Percentiles rank a stretch among this genome's conserved stretches.
Evolutionary conservation across 2,113 vertebrate genomes (phyloP).

Genomic region (Gobius niger): DNA sequence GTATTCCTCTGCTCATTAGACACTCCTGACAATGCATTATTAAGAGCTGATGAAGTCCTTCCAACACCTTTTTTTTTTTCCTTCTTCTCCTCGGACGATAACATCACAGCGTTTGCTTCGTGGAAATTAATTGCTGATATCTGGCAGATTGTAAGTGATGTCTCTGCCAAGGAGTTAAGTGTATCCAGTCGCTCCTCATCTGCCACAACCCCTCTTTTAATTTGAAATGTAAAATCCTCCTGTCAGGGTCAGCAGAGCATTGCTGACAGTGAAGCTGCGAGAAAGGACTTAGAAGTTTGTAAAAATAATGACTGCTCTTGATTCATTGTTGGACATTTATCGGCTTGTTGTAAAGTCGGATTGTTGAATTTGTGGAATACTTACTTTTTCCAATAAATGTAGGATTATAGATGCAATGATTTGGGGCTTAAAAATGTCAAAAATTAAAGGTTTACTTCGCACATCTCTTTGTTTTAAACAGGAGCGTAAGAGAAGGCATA

Average conservation of each 20-base stretch:
- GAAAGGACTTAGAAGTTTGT: slow-evolving; percentile 25
- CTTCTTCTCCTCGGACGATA: slow-evolving; percentile 49
- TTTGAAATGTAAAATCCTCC: slow-evolving; percentile 28
- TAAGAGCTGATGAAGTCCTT: slow-evolving; percentile 62
- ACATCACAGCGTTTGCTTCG: slow-evolving; percentile 64
- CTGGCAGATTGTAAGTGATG: slow-evolving; percentile 65
- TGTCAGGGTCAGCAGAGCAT: slow-evolving; percentile 20
- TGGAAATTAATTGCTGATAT: slow-evolving; percentile 73
- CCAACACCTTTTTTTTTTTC: slow-evolving; percentile 60
- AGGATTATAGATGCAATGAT: too few relatives aligned
- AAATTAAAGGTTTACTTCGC: too few relatives aligned
- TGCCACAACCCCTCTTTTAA: slow-evolving; percentile 28
- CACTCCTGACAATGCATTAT: slow-evolving; percentile 60
- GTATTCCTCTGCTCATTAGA: slow-evolving; percentile 66
- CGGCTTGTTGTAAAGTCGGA: background rate
- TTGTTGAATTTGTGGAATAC: too few relatives aligned
- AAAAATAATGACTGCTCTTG: background rate
- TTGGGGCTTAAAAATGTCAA: too few relatives aligned
- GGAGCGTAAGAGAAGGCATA: too few relatives aligned
- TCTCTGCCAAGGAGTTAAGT: slow-evolving; percentile 53
- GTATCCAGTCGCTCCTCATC: slow-evolving; percentile 40
- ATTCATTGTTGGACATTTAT: background rate
- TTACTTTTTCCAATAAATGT: too few relatives aligned
- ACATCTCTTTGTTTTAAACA: too few relatives aligned
- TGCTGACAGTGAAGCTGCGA: slow-evolving; percentile 20